Evolutionary conservation across 2,888 invertebrate species (phyloP).

Genomic region (Dioctria rufipes): DNA sequence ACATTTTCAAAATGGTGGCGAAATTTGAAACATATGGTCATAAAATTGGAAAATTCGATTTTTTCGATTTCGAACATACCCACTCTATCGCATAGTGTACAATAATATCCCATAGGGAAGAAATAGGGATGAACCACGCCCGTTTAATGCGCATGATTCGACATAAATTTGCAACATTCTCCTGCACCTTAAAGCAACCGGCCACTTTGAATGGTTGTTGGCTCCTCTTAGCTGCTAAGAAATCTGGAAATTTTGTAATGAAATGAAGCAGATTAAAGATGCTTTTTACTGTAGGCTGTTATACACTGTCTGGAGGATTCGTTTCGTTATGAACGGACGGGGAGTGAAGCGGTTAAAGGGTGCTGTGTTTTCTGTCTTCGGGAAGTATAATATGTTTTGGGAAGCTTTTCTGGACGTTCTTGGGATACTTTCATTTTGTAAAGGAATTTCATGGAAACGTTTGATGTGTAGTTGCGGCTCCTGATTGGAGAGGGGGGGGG

Average conservation of each 20-base stretch:
- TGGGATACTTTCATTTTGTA: constrained; percentile 3
- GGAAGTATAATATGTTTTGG: constrained; percentile 3
- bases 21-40: constrained; percentile 22
- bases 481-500: neutral
- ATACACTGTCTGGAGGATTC: neutral
- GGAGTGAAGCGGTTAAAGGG: neutral
- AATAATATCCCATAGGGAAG: neutral
- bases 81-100: neutral
- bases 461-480: constrained; percentile 11
- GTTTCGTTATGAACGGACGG: neutral
- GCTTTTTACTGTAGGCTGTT: neutral
- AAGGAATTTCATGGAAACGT: neutral
- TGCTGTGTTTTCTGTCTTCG: neutral
- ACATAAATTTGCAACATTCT: constrained; percentile 7
- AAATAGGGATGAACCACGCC: constrained; percentile 21
- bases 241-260: constrained; percentile 31
- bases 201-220: constrained; percentile 3
- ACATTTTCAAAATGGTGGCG: constrained; percentile 13
- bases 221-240: neutral
- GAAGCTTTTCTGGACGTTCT: constrained; percentile 12
- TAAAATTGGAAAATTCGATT: constrained; percentile 16
- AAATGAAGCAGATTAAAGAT: constrained; percentile 33
- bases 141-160: constrained; percentile 21
- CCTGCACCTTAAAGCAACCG: neutral
- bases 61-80: constrained; percentile 1